phyloP scores from a whole-genome alignment of 2,113 vertebrate species.

The Myiozetetes cayanensis region DNA sequence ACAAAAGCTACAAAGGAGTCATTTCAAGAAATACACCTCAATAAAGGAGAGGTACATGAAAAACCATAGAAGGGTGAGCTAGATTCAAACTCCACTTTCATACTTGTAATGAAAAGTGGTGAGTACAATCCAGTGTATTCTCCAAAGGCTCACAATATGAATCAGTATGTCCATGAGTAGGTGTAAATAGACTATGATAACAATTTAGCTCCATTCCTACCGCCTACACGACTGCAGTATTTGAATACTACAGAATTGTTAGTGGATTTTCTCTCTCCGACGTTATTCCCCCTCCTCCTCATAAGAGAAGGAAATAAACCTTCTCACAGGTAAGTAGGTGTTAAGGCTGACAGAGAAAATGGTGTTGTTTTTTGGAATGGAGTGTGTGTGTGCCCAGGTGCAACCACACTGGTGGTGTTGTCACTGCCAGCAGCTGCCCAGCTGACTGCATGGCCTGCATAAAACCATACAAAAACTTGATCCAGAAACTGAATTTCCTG shows the following conservation, averaged over 20 bases:
- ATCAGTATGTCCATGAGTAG: constrained; percentile 28
- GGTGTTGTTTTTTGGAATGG: neutral
- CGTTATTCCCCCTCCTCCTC: constrained; percentile 18
- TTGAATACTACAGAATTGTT: constrained; percentile 24
- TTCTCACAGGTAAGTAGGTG: neutral
- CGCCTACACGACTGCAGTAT: neutral
- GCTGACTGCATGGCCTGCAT: neutral
- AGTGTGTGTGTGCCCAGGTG: rapidly evolving
- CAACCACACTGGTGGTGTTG: neutral
- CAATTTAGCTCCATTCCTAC: neutral
- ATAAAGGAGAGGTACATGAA: neutral
- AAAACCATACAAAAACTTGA: neutral
- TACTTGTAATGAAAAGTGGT: neutral
- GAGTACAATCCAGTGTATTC: neutral
- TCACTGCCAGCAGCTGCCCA: neutral
- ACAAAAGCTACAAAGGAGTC: constrained; percentile 4
- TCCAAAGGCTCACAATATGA: neutral
- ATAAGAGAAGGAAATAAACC: neutral
- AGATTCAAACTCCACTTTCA: neutral
- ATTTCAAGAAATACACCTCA: constrained; percentile 31
- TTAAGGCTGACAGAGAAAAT: neutral
- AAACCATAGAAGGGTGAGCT: neutral
- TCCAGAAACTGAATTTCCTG: neutral
- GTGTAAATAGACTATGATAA: constrained; percentile 18
- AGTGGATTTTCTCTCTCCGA: neutral